These are phyloP conservation scores for Oceanodroma tethys DNA, from an alignment of 2,113 vertebrate species.

Conservation along the genomic window DNA sequence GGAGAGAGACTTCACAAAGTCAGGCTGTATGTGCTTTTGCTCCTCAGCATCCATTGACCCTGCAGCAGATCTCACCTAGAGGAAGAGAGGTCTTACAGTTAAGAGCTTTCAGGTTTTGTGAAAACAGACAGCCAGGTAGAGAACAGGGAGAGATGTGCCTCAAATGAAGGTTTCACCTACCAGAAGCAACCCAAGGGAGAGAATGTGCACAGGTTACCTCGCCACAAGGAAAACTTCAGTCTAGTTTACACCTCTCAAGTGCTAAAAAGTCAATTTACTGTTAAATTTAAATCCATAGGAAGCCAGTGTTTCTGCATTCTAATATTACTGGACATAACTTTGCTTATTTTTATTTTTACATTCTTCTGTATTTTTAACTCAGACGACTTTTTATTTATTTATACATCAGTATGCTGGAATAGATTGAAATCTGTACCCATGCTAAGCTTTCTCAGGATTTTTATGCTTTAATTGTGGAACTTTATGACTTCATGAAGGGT, in stretches of 20 bases:
- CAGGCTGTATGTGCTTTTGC: not conserved
- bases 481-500: not conserved
- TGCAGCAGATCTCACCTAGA: not conserved
- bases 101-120: not conserved
- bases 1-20: not conserved
- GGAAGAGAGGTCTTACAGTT: not conserved
- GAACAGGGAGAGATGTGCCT: not conserved
- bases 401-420: not conserved
- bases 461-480: not conserved
- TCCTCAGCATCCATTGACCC: not conserved
- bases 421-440: not conserved
- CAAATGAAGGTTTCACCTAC: not conserved
- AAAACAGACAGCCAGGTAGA: not conserved
- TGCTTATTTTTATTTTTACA: not conserved
- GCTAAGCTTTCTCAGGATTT: not conserved
- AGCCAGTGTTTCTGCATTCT: not conserved
- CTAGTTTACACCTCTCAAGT: not conserved
- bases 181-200: not conserved
- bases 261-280: not conserved
- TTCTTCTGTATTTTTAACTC: not conserved
- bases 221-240: not conserved
- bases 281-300: not conserved
- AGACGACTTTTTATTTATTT: not conserved
- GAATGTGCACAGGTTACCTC: not conserved
- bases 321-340: not conserved